phyloP scores from a whole-genome alignment of 2,113 vertebrate genomes.

The Fukomys damarensis region DNA sequence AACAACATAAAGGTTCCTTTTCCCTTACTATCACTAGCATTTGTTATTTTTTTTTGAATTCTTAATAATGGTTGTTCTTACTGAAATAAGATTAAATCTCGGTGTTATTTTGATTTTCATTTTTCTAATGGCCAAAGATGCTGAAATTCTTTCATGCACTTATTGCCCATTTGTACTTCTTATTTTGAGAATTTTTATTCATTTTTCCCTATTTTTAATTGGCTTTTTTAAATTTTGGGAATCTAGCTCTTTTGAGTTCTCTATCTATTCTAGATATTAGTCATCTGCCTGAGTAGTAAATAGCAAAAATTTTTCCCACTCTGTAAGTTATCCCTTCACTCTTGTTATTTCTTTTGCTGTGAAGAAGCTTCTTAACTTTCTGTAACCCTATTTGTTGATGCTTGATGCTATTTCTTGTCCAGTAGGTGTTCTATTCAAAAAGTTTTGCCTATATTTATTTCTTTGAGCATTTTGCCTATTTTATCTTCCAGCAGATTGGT shows the following conservation, averaged over 20 bases:
- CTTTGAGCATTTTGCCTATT: neutral
- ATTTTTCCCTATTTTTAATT: neutral
- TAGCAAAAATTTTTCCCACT: neutral
- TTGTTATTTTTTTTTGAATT: neutral
- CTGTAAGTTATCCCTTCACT: neutral
- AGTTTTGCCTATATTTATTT: neutral
- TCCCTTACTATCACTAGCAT: neutral
- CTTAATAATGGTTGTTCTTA: neutral
- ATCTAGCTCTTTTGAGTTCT: neutral
- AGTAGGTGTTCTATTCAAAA: neutral
- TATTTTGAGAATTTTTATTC: neutral
- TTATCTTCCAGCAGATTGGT: neutral
- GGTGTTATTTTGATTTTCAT: neutral
- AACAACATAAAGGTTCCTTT: fast-evolving
- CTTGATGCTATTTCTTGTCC: neutral
- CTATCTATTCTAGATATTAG: neutral
- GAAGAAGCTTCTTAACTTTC: neutral
- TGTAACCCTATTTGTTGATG: neutral
- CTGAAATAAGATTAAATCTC: neutral
- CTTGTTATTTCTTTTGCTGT: neutral
- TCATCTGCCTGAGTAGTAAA: neutral
- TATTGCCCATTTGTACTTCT: neutral
- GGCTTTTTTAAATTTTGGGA: neutral
- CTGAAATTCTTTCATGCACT: neutral
- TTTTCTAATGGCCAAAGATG: neutral